Evolutionary conservation across 2,797 vertebrate genomes (phyloP), one percentile per base, ranked within the genome.

Genomic region (Picus viridis): DNA sequence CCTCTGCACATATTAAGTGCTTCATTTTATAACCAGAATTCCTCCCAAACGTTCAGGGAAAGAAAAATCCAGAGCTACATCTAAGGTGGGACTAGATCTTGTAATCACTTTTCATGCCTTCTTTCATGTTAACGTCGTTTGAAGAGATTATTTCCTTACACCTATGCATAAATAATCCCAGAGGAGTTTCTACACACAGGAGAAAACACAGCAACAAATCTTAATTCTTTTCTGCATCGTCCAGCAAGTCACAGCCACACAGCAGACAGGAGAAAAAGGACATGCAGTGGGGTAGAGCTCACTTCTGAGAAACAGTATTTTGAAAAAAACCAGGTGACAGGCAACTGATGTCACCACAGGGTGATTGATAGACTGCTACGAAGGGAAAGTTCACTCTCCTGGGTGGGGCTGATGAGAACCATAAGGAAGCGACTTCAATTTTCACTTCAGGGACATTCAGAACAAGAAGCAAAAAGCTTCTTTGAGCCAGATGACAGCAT

Each of bases 71-170:
- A 58, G 84, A 96, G 91, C 51, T 80, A 67, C 70, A 65, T 85
- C 93, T 88, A 94, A 90, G 88, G 81, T 85, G 95, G 90, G 90
- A 87, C 96, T 97, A 96, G 96, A 95, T 64, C 95, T 49, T 92
- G 34, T 95, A 95, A 96, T 94, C 84, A 89, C 86, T 96, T 97
- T 94, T 91, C 96, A 96, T 96, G 92, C 96, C 96, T 97, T 97
- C 97, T 97, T 96, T 93, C 96, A 95, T 96, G 94, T 90, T 97
- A 96, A 96, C 96, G 97, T 93, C 95, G 80, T 90, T 96, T 97
- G 92, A 97, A 97, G 95, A 96, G 70, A 95, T 76, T 69, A 87
- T 92, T 96, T 97, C 95, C 80, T 96, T 93, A 92, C 78, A 74
- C 83, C 92, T 92, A 94, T 96, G 93, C 97, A 97, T 97, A 97